Base-by-base conservation (phyloP, 1,140 invertebrate genomes). In the Drosophila albomicans region DNA sequence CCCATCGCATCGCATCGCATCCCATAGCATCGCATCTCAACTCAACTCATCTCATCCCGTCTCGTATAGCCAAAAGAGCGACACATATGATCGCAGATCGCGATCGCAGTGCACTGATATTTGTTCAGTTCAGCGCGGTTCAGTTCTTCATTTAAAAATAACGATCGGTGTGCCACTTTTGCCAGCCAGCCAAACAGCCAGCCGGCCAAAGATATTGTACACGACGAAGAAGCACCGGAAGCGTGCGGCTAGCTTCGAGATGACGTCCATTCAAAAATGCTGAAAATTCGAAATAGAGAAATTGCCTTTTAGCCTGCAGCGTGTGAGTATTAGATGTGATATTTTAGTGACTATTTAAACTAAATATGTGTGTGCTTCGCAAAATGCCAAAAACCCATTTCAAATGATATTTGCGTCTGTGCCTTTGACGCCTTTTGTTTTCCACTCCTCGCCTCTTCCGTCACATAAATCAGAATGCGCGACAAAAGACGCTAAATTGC, bases 111-210 rank as follows among this genome's bases (percentile, higher is more conserved):
- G 73, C 69, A 78, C 69, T 84, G 78, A 84, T 85, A 81, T 84
- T 85, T 74, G 16, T 49, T 49, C 48, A 20, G 46, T 16, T 48
- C 46, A 46, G 43, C 15, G n/a, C 15, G 13, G 13, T 57, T 59
- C n/a, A 30, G 81, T 85, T 85, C 79, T 87, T 72, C 67, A 82
- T 87, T 86, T 87, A 82, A 79, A 82, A 87, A 87, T 82, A 87
- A 87, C 77, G 78, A 79, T 76, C 76, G 75, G 57, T 86, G 82
- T 86, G 82, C 84, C 84, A 86, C 75, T 86, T 86, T 88, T 79
- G 84, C 76, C 74, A 54, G 84, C 76, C 74, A 54, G 32, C 35
- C 51, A 30, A 20, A 41, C 25, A 32, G 13, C 32, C 49, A 20
- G 30, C 0, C 54, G 41, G 57, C 20, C 20, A 25, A 25, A 25